A percentile compares a stretch with the other conserved stretches of the same genome.
Evolutionary conservation across 1,140 invertebrate species (phyloP).

Genomic region (Lepeophtheirus salmonis): DNA sequence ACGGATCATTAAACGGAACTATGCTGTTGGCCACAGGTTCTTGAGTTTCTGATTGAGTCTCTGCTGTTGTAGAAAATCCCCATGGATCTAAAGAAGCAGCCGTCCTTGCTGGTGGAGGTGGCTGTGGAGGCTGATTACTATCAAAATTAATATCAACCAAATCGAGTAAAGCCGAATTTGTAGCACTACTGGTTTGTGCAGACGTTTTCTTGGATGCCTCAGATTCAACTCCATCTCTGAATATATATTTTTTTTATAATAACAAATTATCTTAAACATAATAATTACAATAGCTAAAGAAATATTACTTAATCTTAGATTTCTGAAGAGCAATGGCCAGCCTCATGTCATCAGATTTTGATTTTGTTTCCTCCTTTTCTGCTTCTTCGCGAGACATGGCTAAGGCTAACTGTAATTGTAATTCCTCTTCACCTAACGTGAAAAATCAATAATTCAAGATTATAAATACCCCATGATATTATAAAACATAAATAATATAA

Average conservation of each 20-base stretch:
- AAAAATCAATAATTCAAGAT: no score
- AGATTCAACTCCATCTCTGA: not conserved
- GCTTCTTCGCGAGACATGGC: constrained; percentile 97
- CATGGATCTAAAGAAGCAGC: constrained; percentile 42
- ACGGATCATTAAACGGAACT: constrained; percentile 4
- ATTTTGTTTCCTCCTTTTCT: constrained; percentile 80
- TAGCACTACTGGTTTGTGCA: constrained; percentile 22
- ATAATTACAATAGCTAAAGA: constrained; percentile 8
- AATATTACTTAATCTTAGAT: constrained; percentile 56
- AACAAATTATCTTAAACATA: not conserved
- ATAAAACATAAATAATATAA: no score
- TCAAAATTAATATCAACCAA: constrained; percentile 57
- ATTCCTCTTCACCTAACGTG: constrained; percentile 79
- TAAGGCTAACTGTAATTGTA: constrained; percentile 88
- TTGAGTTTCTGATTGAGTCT: constrained; percentile 25
- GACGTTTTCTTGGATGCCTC: not conserved
- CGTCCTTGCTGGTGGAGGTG: constrained; percentile 25
- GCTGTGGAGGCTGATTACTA: constrained; percentile 18
- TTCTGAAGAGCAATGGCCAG: constrained; percentile 80
- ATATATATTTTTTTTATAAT: no score
- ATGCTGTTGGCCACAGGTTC: constrained; percentile 24
- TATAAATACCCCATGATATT: no score
- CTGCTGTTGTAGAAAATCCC: constrained; percentile 39
- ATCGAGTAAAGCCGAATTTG: constrained; percentile 52
- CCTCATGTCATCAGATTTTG: constrained; percentile 77